Evolutionary conservation across 2,113 vertebrate species (phyloP), one percentile per base, ranked within the genome.

Genomic region (Leptodactylus fuscus): DNA sequence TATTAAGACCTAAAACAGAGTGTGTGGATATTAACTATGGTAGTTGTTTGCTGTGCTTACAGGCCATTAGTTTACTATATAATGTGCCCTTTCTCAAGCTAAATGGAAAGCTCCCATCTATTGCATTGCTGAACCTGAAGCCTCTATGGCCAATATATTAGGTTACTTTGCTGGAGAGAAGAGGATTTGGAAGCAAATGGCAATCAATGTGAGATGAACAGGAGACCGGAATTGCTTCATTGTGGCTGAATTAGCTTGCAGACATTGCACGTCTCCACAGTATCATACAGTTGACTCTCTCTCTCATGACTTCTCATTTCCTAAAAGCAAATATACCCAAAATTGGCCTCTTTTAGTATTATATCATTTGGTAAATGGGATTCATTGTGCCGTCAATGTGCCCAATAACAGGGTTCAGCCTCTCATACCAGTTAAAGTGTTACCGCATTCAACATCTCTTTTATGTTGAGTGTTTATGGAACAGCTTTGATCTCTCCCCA

Each of bases 301-400:
- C 12, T n/a, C 24, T 65, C 71, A 67, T 77, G 55, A 65, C 48
- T 49, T 65, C 60, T 58, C 12, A 65, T 84, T 77, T 84, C 41
- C 41, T 62, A 48, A 77, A 84, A 60, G 27, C 58, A 84, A 67
- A 84, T 77, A 67, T 36, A 65, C 38, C 41, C 49, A 24, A 77
- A 83, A 41, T 27, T 36, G 62, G 5, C 16, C 29, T 65, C 53
- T 69, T 62, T 18, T 46, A 62, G 71, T 75, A 46, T 44, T 15
- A 77, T 51, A 20, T 41, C 15, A 78, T 36, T 85, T 69, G 60
- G 58, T 46, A 79, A 53, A 32, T 69, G 83, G 74, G 74, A 85
- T 85, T 53, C 7, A 78, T 51, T 78, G 7, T 41, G 18, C 5
- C 24, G 27, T 51, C 55, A 51, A 41, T 58, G 53, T 62, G n/a